A percentile compares a stretch with the other conserved stretches of the same genome.
phyloP scores from a whole-genome alignment of 1,140 invertebrate species.

The Cotesia vestalis region DNA sequence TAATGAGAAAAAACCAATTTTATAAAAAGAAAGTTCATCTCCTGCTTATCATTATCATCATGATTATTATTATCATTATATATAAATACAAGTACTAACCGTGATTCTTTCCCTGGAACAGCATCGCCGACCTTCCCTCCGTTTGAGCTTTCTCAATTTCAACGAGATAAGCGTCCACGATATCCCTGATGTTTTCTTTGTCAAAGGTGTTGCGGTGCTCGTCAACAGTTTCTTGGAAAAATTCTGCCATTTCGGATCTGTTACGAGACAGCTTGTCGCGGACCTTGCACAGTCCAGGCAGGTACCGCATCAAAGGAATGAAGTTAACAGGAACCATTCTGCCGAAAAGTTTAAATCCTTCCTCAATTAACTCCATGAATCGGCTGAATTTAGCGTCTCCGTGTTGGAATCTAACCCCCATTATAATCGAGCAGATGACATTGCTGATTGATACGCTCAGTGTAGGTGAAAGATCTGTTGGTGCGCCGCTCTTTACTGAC shows the following conservation, averaged over 20 bases:
- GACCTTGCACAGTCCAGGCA: constrained; percentile 77
- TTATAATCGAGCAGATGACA: constrained; percentile 89
- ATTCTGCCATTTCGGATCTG: constrained; percentile 82
- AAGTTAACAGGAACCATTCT: constrained; percentile 73
- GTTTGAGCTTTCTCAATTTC: constrained; percentile 84
- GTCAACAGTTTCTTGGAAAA: constrained; percentile 85
- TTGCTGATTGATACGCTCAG: constrained; percentile 87
- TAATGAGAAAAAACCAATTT: background rate
- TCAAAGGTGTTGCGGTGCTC: constrained; percentile 81
- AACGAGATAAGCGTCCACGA: constrained; percentile 85
- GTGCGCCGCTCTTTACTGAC: constrained; percentile 68
- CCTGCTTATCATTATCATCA: background rate
- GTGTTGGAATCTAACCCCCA: constrained; percentile 85
- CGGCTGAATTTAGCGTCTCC: constrained; percentile 79
- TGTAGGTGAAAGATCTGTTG: constrained; percentile 76
- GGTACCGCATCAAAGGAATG: constrained; percentile 76
- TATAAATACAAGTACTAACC: constrained; percentile 65
- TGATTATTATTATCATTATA: constrained; percentile 1
- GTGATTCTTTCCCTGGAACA: constrained; percentile 84
- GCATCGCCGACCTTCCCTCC: constrained; percentile 73
- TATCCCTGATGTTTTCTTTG: constrained; percentile 78
- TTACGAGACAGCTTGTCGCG: constrained; percentile 83
- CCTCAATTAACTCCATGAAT: constrained; percentile 85
- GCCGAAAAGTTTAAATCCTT: constrained; percentile 87
- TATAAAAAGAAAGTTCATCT: constrained; percentile 33